Percentiles rank a stretch among this genome's conserved stretches.
phyloP scores from a whole-genome alignment of 1,140 invertebrate species.

The Phocides pigmalion region DNA sequence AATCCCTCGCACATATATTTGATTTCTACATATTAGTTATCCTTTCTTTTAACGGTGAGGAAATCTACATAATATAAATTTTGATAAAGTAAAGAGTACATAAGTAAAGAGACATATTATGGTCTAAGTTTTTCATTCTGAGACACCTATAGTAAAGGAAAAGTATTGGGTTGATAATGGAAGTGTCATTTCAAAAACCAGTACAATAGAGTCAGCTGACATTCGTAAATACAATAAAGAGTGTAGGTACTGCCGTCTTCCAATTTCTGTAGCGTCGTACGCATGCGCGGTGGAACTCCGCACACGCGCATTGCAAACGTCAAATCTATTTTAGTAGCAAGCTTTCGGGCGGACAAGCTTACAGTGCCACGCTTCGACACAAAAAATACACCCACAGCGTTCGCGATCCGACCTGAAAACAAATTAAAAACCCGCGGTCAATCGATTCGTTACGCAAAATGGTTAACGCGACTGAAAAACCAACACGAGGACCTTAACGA shows the following conservation, averaged over 20 bases:
- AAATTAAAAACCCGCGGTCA: slow-evolving; percentile 14
- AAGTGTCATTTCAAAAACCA: too few species aligned
- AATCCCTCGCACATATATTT: too few species aligned
- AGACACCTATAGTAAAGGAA: too few species aligned
- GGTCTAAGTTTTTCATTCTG: too few species aligned
- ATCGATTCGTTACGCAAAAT: slow-evolving; percentile 28
- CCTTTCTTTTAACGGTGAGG: too few species aligned
- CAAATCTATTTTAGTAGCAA: slow-evolving; percentile 77
- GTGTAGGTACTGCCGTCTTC: not conserved
- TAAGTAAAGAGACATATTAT: too few species aligned
- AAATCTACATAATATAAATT: too few species aligned
- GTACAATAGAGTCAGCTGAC: not conserved
- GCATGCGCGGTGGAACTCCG: slow-evolving; percentile 53
- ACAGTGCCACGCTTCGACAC: slow-evolving; percentile 51
- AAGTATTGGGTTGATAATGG: too few species aligned
- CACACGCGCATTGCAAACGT: slow-evolving; percentile 69
- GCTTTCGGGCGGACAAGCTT: slow-evolving; percentile 50
- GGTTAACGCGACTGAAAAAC: slow-evolving; percentile 8
- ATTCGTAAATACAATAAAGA: not conserved
- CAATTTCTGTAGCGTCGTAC: slow-evolving; percentile 16
- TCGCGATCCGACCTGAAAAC: slow-evolving; percentile 38
- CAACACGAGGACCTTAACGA: slow-evolving; percentile 37
- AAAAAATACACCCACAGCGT: slow-evolving; percentile 34
- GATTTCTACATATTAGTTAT: too few species aligned
- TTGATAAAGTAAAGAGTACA: too few species aligned